Evolutionary conservation across 53 echinoderm and acorn worm genomes (phyloP).

Genomic region (Glandiceps talaboti): DNA sequence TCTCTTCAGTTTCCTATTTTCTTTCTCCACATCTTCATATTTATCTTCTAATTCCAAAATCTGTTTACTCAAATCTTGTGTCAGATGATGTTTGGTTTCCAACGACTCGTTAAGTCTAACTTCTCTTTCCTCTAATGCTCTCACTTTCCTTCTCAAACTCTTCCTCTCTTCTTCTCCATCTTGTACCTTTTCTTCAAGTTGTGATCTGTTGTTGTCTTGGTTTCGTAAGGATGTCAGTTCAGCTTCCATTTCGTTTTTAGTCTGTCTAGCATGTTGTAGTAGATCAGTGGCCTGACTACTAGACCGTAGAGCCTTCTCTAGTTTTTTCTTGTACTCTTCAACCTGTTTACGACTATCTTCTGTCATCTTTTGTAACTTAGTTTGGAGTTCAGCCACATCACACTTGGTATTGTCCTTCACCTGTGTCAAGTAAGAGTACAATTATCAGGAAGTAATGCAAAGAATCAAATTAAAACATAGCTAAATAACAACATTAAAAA

Average conservation of each 20-base stretch:
- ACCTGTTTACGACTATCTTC: slow-evolving; percentile 11
- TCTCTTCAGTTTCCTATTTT: slow-evolving; percentile 27
- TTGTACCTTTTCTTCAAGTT: neutral
- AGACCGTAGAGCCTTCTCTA: slow-evolving; percentile 20
- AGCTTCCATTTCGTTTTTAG: slow-evolving; percentile 13
- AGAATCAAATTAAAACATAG: too few relatives aligned
- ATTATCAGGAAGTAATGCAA: neutral
- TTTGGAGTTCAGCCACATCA: slow-evolving; percentile 36
- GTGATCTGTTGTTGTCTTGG: neutral
- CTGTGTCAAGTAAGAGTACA: slow-evolving; percentile 9
- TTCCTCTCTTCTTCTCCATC: slow-evolving; percentile 23
- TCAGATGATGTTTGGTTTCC: slow-evolving; percentile 52
- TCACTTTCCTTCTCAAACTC: slow-evolving; percentile 24
- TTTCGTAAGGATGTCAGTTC: slow-evolving; percentile 1
- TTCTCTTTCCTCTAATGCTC: slow-evolving; percentile 47
- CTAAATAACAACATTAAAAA: too few relatives aligned
- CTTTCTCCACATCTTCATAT: slow-evolving; percentile 21
- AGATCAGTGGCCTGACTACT: slow-evolving; percentile 28
- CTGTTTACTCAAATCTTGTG: slow-evolving; percentile 61
- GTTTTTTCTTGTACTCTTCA: slow-evolving; percentile 18
- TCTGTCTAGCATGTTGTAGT: slow-evolving; percentile 15
- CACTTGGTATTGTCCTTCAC: slow-evolving; percentile 29
- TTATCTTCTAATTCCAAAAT: slow-evolving; percentile 51
- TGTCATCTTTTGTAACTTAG: slow-evolving; percentile 30
- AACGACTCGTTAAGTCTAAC: slow-evolving; percentile 48